Evolutionary conservation across 1,140 invertebrate species (phyloP), one percentile per base, ranked within the genome.

Genomic region (Drosophila repleta): DNA sequence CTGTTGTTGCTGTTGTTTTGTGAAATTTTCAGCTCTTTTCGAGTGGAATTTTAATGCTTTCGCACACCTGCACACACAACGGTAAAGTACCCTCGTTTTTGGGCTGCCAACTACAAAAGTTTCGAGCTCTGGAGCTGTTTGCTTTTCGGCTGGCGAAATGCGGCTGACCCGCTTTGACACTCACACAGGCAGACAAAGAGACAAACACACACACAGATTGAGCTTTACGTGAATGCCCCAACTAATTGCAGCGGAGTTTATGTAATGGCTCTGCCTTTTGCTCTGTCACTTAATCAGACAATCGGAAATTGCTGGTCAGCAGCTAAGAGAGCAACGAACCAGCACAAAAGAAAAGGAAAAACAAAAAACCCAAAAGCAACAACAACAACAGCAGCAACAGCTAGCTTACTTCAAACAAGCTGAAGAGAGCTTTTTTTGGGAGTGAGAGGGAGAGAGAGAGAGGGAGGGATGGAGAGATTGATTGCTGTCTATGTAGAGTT

Each of bases 11-110:
- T 53, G 61, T 60, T 69, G 48, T 26, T 63, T 78, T 60, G 75
- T 62, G 73, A 71, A 75, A 75, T 75, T 75, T 75, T 49, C 60
- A 74, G 53, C 64, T 73, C 65, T 73, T 73, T 64, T 78, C 58
- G 71, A 87, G 83, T 88, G 82, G 82, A 87, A 87, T 87, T 88
- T 87, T 87, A 88, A 87, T 88, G 83, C 83, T 74, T 88, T 83
- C 75, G 83, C 79, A 88, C 83, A 88, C 83, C 83, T 88, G 83
- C 83, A 81, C 79, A 82, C 77, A 67, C 73, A 87, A 88, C 78
- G 74, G 82, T 77, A 77, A 79, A 60, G 70, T 87, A 88, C 76
- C 82, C 82, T 82, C 85, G 78, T 87, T 87, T 87, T 73, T 87
- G 77, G 78, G 81, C 63, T 60, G 68, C 43, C 66, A 69, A 70